A percentile compares a stretch with the other conserved stretches of the same genome.
Conservation (phyloP, 2,797 vertebrate species). For the Pseudotriccus pelzelni region DNA sequence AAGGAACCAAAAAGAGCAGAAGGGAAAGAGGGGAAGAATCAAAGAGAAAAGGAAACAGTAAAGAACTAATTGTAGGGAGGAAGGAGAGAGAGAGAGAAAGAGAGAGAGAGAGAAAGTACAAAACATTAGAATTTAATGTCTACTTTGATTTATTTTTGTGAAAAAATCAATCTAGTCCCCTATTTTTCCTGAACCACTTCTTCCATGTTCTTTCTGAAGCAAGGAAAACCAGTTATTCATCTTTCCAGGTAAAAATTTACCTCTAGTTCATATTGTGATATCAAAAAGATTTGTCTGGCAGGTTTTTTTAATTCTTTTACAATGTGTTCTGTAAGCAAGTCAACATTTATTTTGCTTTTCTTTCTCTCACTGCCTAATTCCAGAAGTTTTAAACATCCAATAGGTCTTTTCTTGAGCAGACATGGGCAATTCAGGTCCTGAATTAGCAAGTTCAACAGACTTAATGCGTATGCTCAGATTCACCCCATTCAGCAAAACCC, state of each 20-base stretch:
- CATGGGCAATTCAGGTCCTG: neutral
- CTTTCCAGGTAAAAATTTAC: neutral
- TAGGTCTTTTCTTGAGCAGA: neutral
- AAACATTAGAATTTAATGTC: neutral
- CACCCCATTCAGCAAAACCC: neutral
- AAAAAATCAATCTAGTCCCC: neutral
- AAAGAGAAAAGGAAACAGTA: neutral
- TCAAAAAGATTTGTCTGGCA: neutral
- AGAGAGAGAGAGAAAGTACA: neutral
- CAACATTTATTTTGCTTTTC: neutral
- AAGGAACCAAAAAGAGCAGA: neutral
- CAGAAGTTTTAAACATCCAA: neutral
- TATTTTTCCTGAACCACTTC: neutral
- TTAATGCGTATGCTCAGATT: neutral
- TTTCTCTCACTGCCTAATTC: neutral
- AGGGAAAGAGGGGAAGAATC: neutral
- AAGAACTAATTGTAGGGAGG: neutral
- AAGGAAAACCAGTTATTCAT: neutral
- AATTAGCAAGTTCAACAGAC: neutral
- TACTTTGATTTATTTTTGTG: neutral
- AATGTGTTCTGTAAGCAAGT: neutral
- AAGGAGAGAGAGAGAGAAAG: neutral
- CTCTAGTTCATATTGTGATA: neutral
- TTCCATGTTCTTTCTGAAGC: neutral
- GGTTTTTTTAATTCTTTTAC: neutral